These are phyloP conservation scores for Chionis minor DNA, from an alignment of 2,113 vertebrate species.

Conservation along the genomic window DNA sequence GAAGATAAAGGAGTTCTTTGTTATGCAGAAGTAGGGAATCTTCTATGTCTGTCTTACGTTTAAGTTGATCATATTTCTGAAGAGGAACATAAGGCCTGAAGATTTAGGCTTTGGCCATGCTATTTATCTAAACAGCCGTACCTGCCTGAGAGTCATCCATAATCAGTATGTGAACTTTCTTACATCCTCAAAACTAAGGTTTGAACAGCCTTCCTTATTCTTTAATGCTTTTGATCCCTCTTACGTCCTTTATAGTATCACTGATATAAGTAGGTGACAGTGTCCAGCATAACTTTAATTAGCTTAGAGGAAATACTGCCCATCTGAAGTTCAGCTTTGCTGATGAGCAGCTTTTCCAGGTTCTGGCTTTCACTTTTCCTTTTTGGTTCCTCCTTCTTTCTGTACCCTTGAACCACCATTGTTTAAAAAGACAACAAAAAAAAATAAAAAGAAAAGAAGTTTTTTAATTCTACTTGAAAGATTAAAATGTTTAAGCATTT, in stretches of 20 bases:
- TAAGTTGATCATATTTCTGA: neutral
- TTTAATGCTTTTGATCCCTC: neutral
- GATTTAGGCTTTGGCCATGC: neutral
- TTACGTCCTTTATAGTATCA: neutral
- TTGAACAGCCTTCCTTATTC: neutral
- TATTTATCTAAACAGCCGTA: neutral
- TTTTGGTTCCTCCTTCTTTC: neutral
- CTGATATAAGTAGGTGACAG: neutral
- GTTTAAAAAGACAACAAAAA: neutral
- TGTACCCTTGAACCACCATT: neutral
- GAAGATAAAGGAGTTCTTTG: neutral
- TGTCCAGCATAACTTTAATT: neutral
- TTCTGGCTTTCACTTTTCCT: neutral
- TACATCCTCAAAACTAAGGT: neutral
- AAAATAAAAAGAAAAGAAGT: neutral
- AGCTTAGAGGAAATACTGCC: neutral
- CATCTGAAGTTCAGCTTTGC: neutral
- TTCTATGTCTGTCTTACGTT: neutral
- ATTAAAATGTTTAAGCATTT: neutral
- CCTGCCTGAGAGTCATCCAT: neutral
- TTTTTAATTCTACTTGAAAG: neutral
- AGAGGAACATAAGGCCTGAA: neutral
- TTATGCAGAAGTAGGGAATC: neutral
- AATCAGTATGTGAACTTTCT: neutral
- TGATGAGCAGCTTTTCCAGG: neutral